phyloP scores from a whole-genome alignment of 2,888 invertebrate genomes.

The Herminia tarsipennalis region DNA sequence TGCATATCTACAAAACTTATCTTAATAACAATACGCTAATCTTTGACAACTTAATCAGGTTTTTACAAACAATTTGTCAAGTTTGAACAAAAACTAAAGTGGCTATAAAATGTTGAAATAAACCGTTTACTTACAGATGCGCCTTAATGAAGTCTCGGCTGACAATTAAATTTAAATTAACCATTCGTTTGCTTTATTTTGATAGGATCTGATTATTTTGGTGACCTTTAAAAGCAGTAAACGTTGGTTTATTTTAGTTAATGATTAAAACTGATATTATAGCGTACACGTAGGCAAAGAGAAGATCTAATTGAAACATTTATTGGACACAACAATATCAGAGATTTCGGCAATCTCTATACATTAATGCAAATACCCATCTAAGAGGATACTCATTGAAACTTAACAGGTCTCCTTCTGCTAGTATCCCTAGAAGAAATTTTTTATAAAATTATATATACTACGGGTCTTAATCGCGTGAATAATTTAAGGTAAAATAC shows the following conservation, averaged over 20 bases:
- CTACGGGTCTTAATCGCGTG: no score
- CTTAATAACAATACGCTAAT: conserved; percentile 24
- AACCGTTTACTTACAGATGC: conserved; percentile 22
- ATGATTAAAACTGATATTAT: no score
- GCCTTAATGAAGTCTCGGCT: conserved; percentile 10
- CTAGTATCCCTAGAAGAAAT: no score
- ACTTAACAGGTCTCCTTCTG: no score
- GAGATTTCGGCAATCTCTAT: no score
- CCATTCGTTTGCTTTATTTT: conserved; percentile 1
- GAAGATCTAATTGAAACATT: no score
- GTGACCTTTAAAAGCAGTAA: neutral
- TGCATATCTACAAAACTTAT: neutral
- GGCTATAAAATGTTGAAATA: conserved; percentile 12
- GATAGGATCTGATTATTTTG: conserved; percentile 4
- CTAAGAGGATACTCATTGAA: no score
- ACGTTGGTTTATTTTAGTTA: neutral
- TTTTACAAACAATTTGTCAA: conserved; percentile 13
- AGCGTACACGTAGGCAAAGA: no score
- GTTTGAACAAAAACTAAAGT: conserved; percentile 25
- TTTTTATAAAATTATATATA: no score
- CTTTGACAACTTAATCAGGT: conserved; percentile 16
- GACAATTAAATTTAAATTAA: conserved; percentile 4
- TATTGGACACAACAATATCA: no score
- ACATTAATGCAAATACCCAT: no score
- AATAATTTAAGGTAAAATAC: no score